Conservation (phyloP, 2,888 invertebrate species). For the Lomographa bimaculata region DNA sequence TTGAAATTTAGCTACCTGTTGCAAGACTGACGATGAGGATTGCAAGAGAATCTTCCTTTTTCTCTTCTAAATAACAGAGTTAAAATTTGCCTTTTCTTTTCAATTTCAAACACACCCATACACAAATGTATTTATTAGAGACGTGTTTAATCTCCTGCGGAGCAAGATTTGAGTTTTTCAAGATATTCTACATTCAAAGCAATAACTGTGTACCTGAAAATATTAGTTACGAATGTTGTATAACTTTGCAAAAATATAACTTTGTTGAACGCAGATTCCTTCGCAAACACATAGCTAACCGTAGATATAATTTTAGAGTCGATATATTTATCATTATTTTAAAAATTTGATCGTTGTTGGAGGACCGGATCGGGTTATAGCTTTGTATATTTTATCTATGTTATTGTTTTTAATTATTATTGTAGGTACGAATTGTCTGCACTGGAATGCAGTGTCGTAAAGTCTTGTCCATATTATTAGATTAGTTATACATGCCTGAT, state of each 20-base stretch:
- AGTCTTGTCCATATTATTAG: slow-evolving; percentile 44
- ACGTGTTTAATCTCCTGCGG: too few species aligned
- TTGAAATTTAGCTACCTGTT: too few species aligned
- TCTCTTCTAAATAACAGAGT: too few species aligned
- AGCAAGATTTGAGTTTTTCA: too few species aligned
- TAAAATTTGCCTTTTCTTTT: too few species aligned
- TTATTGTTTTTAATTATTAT: slow-evolving; percentile 64
- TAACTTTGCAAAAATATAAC: slow-evolving; percentile 5
- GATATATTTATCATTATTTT: slow-evolving; percentile 50
- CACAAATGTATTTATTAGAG: too few species aligned
- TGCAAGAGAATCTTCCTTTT: too few species aligned
- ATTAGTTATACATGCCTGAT: slow-evolving; percentile 39
- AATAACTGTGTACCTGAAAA: slow-evolving; percentile 21
- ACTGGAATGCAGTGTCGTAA: slow-evolving; percentile 49
- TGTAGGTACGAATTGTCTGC: slow-evolving; percentile 57
- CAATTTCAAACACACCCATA: too few species aligned
- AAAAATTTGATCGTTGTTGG: slow-evolving; percentile 61
- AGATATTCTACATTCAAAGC: too few species aligned
- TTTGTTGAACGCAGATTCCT: slow-evolving; percentile 31
- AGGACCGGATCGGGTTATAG: slow-evolving; percentile 61
- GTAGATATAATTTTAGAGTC: slow-evolving; percentile 52
- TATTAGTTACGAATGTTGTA: slow-evolving; percentile 6
- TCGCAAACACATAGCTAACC: slow-evolving; percentile 49
- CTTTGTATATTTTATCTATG: slow-evolving; percentile 72
- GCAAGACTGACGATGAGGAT: too few species aligned